Percentiles rank a stretch among this genome's conserved stretches.
phyloP scores from a whole-genome alignment of 2,797 vertebrate species.

The Paramormyrops hopkinsi region DNA sequence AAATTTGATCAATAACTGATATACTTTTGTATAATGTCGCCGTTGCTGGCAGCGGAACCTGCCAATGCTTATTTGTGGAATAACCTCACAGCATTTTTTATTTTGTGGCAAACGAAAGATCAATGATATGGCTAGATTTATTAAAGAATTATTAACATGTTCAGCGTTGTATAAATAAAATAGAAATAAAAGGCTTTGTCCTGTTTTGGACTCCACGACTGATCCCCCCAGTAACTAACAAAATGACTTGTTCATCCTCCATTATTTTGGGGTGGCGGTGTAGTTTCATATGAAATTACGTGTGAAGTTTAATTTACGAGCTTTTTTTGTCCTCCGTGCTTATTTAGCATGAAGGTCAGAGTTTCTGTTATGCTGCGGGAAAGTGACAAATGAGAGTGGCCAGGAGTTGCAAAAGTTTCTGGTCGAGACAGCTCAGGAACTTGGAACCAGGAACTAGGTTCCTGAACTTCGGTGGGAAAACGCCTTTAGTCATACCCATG shows the following conservation, averaged over 20 bases:
- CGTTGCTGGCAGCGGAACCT: neutral
- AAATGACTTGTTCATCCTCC: neutral
- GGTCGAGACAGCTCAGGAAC: neutral
- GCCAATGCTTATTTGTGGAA: neutral
- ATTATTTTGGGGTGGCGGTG: neutral
- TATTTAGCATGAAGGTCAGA: neutral
- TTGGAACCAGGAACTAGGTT: neutral
- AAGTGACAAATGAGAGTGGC: neutral
- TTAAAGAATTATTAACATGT: neutral
- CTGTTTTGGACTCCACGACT: neutral
- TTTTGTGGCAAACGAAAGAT: neutral
- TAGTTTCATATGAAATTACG: neutral
- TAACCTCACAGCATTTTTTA: neutral
- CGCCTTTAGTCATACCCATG: neutral
- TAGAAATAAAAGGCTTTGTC: neutral
- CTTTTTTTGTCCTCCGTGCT: neutral
- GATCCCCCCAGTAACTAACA: neutral
- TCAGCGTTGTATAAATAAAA: neutral
- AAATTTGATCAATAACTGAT: neutral
- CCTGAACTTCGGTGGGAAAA: neutral
- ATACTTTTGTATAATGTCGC: neutral
- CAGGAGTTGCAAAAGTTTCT: neutral
- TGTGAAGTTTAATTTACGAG: neutral
- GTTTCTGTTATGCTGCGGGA: neutral
- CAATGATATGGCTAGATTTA: neutral